These are phyloP conservation scores for Protonibea diacanthus DNA, from an alignment of 2,797 vertebrate species.

Conservation along the genomic window DNA sequence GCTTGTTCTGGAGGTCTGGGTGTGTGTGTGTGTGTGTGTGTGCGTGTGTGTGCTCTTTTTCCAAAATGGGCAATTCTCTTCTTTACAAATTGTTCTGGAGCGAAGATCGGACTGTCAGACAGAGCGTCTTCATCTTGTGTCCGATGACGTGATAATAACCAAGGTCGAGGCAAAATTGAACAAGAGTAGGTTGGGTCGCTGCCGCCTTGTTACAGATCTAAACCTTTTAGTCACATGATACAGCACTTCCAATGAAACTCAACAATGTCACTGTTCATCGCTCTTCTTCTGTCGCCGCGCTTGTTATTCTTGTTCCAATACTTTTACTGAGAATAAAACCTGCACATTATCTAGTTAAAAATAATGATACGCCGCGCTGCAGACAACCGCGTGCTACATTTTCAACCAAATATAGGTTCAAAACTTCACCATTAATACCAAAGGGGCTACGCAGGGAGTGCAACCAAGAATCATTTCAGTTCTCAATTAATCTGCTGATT, in stretches of 20 bases:
- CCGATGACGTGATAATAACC: constrained; percentile 22
- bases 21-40: not conserved
- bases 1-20: not conserved
- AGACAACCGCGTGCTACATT: not conserved
- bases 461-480: not conserved
- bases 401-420: not conserved
- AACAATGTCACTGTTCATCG: not conserved
- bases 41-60: constrained; percentile 2
- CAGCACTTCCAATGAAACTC: constrained; percentile 18
- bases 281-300: not conserved
- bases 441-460: not conserved
- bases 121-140: constrained; percentile 19
- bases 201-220: constrained; percentile 1
- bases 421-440: not conserved
- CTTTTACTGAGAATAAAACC: not conserved
- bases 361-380: not conserved
- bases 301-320: not conserved
- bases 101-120: constrained; percentile 10
- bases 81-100: constrained; percentile 12
- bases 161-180: constrained; percentile 41
- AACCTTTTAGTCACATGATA: constrained; percentile 8
- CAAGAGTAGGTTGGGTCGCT: not conserved
- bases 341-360: not conserved
- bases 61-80: constrained; percentile 20
- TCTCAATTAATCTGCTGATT: not conserved